Evolutionary conservation across 2,113 vertebrate species (phyloP).

Genomic region (Barnardius zonarius): DNA sequence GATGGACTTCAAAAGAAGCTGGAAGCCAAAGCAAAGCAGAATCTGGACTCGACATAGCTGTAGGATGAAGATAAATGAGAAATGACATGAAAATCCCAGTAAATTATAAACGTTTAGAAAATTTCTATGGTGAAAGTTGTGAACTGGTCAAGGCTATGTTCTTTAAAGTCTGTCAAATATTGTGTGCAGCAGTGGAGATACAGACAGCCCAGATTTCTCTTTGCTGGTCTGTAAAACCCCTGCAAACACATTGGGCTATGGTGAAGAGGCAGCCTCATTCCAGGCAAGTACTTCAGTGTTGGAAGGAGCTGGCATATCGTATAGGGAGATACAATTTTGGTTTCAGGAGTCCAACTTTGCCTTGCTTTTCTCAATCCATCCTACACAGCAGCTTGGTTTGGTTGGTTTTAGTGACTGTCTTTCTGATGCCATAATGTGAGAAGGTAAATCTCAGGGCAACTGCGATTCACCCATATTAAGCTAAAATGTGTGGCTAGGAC

Average conservation of each 20-base stretch:
- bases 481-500: not conserved
- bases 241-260: not conserved
- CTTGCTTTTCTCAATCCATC: not conserved
- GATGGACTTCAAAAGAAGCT: conserved; percentile 30
- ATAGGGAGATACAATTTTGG: not conserved
- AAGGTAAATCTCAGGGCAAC: not conserved
- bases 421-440: not conserved
- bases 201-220: not conserved
- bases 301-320: not conserved
- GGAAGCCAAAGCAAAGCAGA: conserved; percentile 47
- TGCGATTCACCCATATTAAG: not conserved
- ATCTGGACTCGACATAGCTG: conserved; percentile 6
- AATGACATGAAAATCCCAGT: conserved; percentile 10
- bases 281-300: accelerated
- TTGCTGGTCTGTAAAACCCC: not conserved
- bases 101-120: conserved; percentile 4
- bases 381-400: not conserved
- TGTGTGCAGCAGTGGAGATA: not conserved
- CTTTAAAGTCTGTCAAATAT: not conserved
- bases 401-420: not conserved
- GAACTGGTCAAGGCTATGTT: not conserved
- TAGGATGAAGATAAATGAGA: conserved; percentile 40
- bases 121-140: not conserved
- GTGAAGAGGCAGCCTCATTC: not conserved
- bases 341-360: not conserved